Evolutionary conservation across 2,113 vertebrate genomes (phyloP).

Genomic region (Cyphomyrus discorhynchus): DNA sequence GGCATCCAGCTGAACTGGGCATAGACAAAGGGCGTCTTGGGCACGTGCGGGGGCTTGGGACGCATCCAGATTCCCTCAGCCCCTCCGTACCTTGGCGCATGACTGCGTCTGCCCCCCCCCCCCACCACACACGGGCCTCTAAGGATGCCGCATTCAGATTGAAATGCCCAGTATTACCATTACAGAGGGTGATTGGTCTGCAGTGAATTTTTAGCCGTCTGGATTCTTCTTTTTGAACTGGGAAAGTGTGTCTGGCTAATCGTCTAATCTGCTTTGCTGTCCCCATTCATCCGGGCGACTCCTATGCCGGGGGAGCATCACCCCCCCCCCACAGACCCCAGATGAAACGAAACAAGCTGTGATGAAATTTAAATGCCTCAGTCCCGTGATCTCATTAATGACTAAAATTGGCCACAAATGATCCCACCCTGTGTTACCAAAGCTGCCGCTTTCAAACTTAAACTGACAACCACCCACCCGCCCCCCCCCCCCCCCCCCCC

Average conservation of each 20-base stretch:
- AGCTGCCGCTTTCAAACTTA: neutral
- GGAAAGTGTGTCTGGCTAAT: constrained; percentile 1
- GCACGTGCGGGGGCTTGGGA: neutral
- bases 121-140: neutral
- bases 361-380: constrained; percentile 49
- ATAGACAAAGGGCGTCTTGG: constrained; percentile 34
- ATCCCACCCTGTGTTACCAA: neutral
- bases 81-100: too few species aligned
- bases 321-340: neutral
- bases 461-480: too few species aligned
- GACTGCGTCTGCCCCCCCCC: neutral
- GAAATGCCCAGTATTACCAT: neutral
- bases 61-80: neutral
- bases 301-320: neutral
- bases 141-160: neutral
- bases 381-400: neutral
- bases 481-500: too few species aligned
- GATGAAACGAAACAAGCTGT: constrained; percentile 40
- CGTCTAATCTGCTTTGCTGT: neutral
- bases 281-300: neutral
- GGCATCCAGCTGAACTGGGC: constrained; percentile 46
- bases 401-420: neutral
- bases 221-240: constrained; percentile 11
- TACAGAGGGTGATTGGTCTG: constrained; percentile 6
- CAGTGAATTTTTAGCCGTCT: neutral